A percentile compares a stretch with the other conserved stretches of the same genome.
phyloP scores from a whole-genome alignment of 2,113 vertebrate genomes.

The Hippocampus comes region DNA sequence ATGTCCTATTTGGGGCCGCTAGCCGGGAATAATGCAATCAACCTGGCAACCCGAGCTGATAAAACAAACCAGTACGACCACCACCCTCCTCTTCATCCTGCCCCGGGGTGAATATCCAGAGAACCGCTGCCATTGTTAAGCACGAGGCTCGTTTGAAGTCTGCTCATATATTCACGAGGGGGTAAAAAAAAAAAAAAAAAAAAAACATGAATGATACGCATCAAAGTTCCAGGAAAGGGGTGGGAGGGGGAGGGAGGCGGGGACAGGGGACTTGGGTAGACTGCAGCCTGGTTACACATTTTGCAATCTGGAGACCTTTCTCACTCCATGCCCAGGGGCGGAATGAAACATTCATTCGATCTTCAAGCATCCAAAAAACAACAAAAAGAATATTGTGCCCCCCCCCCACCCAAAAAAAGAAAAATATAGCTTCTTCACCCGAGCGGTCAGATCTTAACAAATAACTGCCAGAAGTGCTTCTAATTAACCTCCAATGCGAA shows the following conservation, averaged over 20 bases:
- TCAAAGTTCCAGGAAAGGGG: constrained; percentile 22
- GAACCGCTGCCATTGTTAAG: neutral
- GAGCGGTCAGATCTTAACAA: neutral
- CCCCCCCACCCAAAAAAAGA: neutral
- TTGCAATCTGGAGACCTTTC: constrained; percentile 20
- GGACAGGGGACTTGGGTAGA: neutral
- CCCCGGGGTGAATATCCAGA: constrained; percentile 9
- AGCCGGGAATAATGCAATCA: neutral
- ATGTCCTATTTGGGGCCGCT: neutral
- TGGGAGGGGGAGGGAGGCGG: neutral
- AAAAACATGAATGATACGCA: constrained; percentile 35
- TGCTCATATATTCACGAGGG: constrained; percentile 18
- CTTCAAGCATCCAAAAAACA: neutral
- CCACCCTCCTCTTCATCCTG: constrained; percentile 7
- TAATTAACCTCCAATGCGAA: neutral
- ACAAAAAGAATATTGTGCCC: neutral
- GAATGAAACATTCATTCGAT: constrained; percentile 30
- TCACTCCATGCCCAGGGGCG: constrained; percentile 13
- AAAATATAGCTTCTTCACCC: neutral
- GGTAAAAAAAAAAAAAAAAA: neutral
- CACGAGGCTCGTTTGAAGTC: constrained; percentile 28
- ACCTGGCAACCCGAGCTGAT: constrained; percentile 2
- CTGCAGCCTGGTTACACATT: constrained; percentile 4
- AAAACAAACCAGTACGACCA: neutral
- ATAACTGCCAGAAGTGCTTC: neutral